phyloP scores from a whole-genome alignment of 2,888 invertebrate species.

The Agonum fuliginosum region DNA sequence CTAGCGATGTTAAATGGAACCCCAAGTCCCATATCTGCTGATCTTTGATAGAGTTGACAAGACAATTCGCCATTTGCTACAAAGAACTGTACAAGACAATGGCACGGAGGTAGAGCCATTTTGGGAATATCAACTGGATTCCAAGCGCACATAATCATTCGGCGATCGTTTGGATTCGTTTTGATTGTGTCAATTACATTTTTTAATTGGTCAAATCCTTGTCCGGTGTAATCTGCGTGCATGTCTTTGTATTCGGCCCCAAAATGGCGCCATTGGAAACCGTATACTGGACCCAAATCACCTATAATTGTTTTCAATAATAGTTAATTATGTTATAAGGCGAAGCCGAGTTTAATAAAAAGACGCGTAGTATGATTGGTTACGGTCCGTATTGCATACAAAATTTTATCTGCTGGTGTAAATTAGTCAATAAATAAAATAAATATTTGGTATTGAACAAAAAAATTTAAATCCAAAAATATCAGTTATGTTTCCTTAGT shows the following conservation, averaged over 20 bases:
- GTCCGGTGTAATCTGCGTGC: slow-evolving; percentile 83
- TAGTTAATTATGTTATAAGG: no score
- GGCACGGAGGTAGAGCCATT: slow-evolving; percentile 99
- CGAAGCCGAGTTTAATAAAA: no score
- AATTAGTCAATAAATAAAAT: no score
- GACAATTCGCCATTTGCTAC: slow-evolving; percentile 89
- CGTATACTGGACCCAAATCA: slow-evolving; percentile 97
- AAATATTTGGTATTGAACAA: no score
- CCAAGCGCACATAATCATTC: slow-evolving; percentile 97
- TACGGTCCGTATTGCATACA: no score
- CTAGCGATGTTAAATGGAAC: slow-evolving; percentile 99
- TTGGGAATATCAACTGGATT: slow-evolving; percentile 89
- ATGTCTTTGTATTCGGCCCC: slow-evolving; percentile 92
- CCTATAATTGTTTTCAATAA: no score
- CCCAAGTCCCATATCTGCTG: slow-evolving; percentile 98
- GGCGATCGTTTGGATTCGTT: slow-evolving; percentile 88
- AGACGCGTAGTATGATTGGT: no score
- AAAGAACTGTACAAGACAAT: slow-evolving; percentile 95
- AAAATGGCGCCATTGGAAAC: slow-evolving; percentile 99
- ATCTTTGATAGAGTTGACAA: slow-evolving; percentile 95
- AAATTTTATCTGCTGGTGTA: no score
- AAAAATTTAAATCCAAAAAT: no score
- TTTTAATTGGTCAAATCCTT: slow-evolving; percentile 93
- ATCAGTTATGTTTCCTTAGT: no score
- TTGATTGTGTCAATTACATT: slow-evolving; percentile 87